Percentiles rank a stretch among this genome's conserved stretches.
Evolutionary conservation across 2,113 vertebrate genomes (phyloP).

Genomic region (Burhinus oedicnemus): DNA sequence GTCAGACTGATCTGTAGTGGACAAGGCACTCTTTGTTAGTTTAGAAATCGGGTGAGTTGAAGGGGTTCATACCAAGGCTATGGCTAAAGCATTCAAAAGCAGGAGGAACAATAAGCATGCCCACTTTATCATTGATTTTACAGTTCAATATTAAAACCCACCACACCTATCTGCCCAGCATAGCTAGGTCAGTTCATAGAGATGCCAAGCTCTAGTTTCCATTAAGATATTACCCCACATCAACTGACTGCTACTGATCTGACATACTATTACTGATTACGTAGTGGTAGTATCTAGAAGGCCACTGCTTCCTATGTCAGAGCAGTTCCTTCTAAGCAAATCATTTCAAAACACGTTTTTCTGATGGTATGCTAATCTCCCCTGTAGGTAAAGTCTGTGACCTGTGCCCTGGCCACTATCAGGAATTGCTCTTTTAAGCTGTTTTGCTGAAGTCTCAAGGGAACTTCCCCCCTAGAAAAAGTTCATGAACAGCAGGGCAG

Average conservation of each 20-base stretch:
- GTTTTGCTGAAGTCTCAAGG: neutral
- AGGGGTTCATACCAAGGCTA: neutral
- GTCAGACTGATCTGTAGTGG: neutral
- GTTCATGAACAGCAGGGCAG: neutral
- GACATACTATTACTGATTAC: neutral
- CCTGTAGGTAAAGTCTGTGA: neutral
- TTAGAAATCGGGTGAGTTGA: rapidly evolving
- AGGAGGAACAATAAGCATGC: neutral
- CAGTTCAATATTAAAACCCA: neutral
- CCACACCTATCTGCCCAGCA: neutral
- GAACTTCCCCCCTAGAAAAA: neutral
- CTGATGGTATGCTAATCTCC: neutral
- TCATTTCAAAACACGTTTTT: neutral
- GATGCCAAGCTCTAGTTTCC: neutral
- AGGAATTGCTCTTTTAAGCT: neutral
- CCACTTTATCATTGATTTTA: neutral
- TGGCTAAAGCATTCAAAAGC: neutral
- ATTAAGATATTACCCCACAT: neutral
- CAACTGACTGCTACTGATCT: neutral
- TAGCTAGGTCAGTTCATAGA: neutral
- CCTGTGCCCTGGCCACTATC: neutral
- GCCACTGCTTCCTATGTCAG: neutral
- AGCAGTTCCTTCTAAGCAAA: neutral
- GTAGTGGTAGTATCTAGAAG: neutral
- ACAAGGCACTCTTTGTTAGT: neutral